Evolutionary conservation across 2,888 invertebrate species (phyloP).

Genomic region (Chaitophorus viminalis): DNA sequence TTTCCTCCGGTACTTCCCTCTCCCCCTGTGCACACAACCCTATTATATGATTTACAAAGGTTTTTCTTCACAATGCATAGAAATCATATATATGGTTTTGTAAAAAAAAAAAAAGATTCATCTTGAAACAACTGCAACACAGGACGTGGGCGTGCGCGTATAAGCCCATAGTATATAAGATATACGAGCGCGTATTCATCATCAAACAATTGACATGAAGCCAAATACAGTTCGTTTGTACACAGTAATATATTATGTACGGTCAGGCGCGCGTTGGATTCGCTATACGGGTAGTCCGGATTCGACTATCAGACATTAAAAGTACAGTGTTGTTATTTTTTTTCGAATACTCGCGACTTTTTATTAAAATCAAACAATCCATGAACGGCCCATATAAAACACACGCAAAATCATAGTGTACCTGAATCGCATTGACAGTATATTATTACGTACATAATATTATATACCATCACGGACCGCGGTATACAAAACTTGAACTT

Average conservation of each 20-base stretch:
- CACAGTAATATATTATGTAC: neutral
- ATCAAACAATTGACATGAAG: neutral
- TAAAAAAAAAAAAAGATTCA: neutral
- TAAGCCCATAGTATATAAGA: neutral
- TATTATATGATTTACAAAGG: neutral
- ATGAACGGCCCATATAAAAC: too few relatives aligned
- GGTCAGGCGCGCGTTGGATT: neutral
- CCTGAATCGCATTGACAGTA: too few relatives aligned
- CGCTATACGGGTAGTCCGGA: too few relatives aligned
- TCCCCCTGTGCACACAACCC: neutral
- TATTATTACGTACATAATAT: too few relatives aligned
- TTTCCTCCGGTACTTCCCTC: neutral
- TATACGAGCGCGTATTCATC: neutral
- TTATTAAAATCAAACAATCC: too few relatives aligned
- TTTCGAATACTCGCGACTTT: neutral
- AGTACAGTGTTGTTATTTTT: neutral
- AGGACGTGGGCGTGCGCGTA: neutral
- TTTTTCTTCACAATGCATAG: neutral
- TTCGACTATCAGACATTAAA: neutral
- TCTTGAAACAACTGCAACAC: neutral
- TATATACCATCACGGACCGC: too few relatives aligned
- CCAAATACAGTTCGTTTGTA: neutral
- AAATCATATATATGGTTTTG: neutral
- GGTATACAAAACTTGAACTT: neutral
- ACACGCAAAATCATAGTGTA: too few relatives aligned